Conservation (phyloP, 2,888 invertebrate genomes). For the Clivina fossor region DNA sequence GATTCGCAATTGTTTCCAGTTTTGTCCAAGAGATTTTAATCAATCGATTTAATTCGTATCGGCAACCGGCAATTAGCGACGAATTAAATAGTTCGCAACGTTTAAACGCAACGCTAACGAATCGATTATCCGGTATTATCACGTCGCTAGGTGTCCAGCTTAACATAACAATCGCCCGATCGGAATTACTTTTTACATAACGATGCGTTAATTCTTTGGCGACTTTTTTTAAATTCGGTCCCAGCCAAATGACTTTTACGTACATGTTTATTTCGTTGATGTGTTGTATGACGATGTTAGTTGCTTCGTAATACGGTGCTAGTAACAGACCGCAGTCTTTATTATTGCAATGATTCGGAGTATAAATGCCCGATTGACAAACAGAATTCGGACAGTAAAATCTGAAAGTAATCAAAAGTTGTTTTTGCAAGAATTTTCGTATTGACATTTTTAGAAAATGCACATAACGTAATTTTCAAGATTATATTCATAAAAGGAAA, state of each 20-base stretch:
- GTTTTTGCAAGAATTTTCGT: background rate
- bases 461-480: too few species aligned
- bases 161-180: conserved; percentile 60
- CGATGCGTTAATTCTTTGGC: conserved; percentile 50
- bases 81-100: conserved; percentile 58
- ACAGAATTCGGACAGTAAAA: conserved; percentile 55
- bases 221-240: conserved; percentile 56
- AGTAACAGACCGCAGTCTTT: conserved; percentile 55
- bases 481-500: too few species aligned
- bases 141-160: conserved; percentile 69
- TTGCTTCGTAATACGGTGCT: conserved; percentile 56
- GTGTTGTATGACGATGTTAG: conserved; percentile 61
- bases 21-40: conserved; percentile 67
- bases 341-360: conserved; percentile 59
- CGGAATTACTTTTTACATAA: conserved; percentile 42
- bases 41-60: conserved; percentile 68
- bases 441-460: too few species aligned
- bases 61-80: conserved; percentile 55
- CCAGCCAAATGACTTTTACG: conserved; percentile 72
- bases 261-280: conserved; percentile 62
- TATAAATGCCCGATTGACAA: conserved; percentile 63
- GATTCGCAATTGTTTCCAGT: conserved; percentile 57
- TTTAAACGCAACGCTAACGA: conserved; percentile 63
- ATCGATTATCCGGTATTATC: conserved; percentile 56
- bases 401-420: conserved; percentile 45